Evolutionary conservation across 2,113 vertebrate genomes (phyloP), one percentile per base, ranked within the genome.

Genomic region (Hypanus sabinus): DNA sequence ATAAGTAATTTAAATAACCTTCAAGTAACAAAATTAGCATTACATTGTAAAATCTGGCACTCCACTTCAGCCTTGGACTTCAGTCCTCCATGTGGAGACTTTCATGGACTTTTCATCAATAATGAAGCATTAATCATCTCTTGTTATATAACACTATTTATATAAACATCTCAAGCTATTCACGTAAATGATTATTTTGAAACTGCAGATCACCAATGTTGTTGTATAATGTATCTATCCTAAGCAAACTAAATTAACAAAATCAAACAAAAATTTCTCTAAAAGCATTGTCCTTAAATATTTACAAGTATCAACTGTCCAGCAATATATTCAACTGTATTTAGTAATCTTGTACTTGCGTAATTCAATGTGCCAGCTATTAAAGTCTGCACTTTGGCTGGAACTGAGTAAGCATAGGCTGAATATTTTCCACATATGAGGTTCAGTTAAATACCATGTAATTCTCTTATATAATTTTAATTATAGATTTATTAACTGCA

Each of bases 31-130:
- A 33, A 91, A 36, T 91, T 88, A 27, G 30, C 14, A n/a, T 70
- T 36, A 22, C 24, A 22, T 33, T 70, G 14, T 70, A 30, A 11
- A 90, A 12, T 9, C 7, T 33, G 62, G 30, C 87, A 16, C 60
- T 90, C 18, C n/a, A 90, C 60, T 57, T 65, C 87, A 18, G 87
- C 87, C 46, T 90, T 90, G 22, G 60, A 70, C 88, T 36, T 91
- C 20, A 81, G 18, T 36, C 14, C 33, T 68, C 16, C n/a, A 11
- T 62, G 0, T 70, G 65, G 60, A 33, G 30, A 68, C 30, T 90
- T 33, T 16, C 60, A 33, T 33, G 5, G 60, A 14, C 57, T 90
- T 90, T 65, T 8, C 24, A 68, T 11, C 87, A 90, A 36, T 38
- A 85, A 60, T 20, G 46, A 83, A 24, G 20, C 38, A 57, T 27